phyloP scores from a whole-genome alignment of 2,797 vertebrate genomes.

The Heteromormyrus szaboi region DNA sequence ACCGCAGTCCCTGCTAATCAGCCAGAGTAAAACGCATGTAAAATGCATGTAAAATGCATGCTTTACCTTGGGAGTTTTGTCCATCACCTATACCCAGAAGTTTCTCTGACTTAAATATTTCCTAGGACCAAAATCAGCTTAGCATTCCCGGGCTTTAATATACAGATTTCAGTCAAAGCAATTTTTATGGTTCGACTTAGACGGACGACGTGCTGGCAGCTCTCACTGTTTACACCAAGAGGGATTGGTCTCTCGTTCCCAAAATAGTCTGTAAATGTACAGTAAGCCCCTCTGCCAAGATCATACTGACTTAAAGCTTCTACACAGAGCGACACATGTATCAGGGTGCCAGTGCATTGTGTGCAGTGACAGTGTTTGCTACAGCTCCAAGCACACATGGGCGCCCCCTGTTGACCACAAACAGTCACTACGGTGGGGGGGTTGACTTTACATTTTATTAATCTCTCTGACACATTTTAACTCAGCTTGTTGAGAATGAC shows the following conservation, averaged over 20 bases:
- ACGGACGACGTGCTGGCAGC: neutral
- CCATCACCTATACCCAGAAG: neutral
- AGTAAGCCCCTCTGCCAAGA: slow-evolving; percentile 25
- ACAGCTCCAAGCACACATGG: neutral
- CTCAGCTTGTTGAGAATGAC: neutral
- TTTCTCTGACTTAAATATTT: neutral
- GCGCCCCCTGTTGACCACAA: neutral
- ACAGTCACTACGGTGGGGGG: neutral
- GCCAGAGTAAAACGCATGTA: neutral
- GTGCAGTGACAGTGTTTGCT: neutral
- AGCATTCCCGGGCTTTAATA: neutral
- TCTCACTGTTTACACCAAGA: slow-evolving; percentile 10
- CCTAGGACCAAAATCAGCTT: neutral
- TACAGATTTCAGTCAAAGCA: slow-evolving; percentile 5
- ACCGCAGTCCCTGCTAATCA: neutral
- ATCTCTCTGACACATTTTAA: neutral
- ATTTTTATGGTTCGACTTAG: neutral
- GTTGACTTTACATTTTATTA: neutral
- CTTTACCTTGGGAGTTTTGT: neutral
- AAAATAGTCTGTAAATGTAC: neutral
- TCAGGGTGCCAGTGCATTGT: neutral
- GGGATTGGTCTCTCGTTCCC: neutral
- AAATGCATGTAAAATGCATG: neutral
- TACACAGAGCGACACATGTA: neutral
- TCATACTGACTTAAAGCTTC: neutral